Conservation (phyloP, 2,113 vertebrate genomes). For the Ceratotherium simum region DNA sequence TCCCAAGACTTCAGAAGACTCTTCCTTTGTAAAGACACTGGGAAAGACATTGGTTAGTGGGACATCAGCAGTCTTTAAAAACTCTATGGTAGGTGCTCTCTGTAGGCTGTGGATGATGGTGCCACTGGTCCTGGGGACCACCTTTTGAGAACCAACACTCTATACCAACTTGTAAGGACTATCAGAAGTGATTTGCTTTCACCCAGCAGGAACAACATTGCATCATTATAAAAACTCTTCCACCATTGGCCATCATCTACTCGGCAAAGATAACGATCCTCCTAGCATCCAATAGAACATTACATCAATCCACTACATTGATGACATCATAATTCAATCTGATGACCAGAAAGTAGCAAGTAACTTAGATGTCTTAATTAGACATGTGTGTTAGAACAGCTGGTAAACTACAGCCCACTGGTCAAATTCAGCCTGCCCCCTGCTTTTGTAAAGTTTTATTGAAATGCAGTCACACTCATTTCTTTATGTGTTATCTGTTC, state of each 20-base stretch:
- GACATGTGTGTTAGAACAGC: background rate
- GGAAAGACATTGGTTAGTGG: background rate
- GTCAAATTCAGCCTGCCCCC: background rate
- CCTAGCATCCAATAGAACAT: background rate
- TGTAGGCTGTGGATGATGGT: background rate
- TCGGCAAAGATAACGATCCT: background rate
- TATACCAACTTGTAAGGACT: background rate
- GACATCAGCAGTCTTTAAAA: background rate
- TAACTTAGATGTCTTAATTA: background rate
- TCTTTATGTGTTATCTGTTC: background rate
- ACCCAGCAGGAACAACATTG: background rate
- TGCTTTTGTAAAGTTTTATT: background rate
- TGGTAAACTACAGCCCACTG: background rate
- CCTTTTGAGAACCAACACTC: background rate
- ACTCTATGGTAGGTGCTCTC: background rate
- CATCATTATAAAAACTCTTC: background rate
- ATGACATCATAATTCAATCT: background rate
- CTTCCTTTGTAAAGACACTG: background rate
- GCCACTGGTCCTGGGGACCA: background rate
- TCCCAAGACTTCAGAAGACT: background rate
- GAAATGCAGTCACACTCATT: background rate
- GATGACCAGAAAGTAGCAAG: conserved; percentile 20
- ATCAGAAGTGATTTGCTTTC: background rate
- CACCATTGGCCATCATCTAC: background rate
- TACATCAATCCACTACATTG: background rate